Conservation (phyloP, 2,797 vertebrate species). For the Eulemur albifrons region DNA sequence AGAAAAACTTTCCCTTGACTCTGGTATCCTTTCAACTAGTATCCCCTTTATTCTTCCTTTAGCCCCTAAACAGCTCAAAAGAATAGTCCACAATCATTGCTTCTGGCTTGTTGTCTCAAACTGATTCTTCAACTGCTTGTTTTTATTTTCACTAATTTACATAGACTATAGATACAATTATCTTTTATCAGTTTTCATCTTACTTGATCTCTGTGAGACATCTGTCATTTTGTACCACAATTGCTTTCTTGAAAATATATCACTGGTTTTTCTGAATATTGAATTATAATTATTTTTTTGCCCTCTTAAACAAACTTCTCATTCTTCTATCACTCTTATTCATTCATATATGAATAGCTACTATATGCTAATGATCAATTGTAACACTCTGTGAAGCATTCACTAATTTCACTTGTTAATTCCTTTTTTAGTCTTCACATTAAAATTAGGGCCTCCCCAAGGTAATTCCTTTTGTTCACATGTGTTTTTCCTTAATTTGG, state of each 20-base stretch:
- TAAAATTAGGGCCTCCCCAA: neutral
- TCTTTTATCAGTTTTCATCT: neutral
- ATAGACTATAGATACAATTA: neutral
- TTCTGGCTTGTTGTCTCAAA: neutral
- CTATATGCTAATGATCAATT: neutral
- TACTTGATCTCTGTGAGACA: neutral
- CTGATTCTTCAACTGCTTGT: neutral
- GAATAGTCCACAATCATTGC: neutral
- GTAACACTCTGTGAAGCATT: neutral
- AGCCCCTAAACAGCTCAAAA: neutral
- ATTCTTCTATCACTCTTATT: neutral
- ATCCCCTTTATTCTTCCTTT: neutral
- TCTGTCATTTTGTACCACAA: conserved; percentile 1
- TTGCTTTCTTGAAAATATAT: neutral
- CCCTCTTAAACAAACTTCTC: neutral
- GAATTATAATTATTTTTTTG: neutral
- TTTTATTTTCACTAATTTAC: conserved; percentile 40
- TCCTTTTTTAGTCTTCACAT: neutral
- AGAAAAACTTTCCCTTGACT: neutral
- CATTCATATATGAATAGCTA: neutral
- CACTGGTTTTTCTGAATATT: conserved; percentile 13
- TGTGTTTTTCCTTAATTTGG: neutral
- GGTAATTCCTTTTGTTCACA: neutral
- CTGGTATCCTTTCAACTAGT: neutral
- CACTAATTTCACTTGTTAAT: neutral